Percentiles rank a stretch among this genome's conserved stretches.
These are phyloP conservation scores for Cynocephalus volans DNA, from an alignment of 2,113 vertebrate species.

Conservation along the genomic window DNA sequence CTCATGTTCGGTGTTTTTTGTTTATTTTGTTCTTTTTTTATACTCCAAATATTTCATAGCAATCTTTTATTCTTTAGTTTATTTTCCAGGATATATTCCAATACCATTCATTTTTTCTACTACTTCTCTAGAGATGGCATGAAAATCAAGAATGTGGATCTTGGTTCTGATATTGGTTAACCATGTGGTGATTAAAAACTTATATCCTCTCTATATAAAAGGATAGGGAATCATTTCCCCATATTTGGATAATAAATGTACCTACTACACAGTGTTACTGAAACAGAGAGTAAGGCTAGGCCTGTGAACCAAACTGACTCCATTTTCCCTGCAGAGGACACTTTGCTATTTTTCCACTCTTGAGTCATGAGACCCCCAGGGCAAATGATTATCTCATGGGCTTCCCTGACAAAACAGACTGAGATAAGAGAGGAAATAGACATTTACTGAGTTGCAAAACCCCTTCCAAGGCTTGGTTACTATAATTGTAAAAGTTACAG, in stretches of 20 bases:
- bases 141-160: slow-evolving; percentile 19
- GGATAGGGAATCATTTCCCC: background rate
- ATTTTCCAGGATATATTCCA: background rate
- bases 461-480: too few species aligned
- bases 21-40: background rate
- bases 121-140: background rate
- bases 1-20: background rate
- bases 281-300: too few species aligned
- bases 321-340: too few species aligned
- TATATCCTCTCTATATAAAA: background rate
- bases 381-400: too few species aligned
- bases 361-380: too few species aligned
- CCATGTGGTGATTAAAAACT: background rate
- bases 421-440: too few species aligned
- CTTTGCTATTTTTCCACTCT: too few species aligned
- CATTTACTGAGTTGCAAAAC: too few species aligned
- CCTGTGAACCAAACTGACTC: too few species aligned
- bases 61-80: background rate
- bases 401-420: too few species aligned
- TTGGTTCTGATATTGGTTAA: background rate
- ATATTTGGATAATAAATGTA: slow-evolving; percentile 1
- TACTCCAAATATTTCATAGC: background rate
- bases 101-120: background rate
- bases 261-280: background rate
- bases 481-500: too few species aligned